A percentile compares a stretch with the other conserved stretches of the same genome.
phyloP scores from a whole-genome alignment of 2,113 vertebrate genomes.

The Phalacrocorax brasilianus region DNA sequence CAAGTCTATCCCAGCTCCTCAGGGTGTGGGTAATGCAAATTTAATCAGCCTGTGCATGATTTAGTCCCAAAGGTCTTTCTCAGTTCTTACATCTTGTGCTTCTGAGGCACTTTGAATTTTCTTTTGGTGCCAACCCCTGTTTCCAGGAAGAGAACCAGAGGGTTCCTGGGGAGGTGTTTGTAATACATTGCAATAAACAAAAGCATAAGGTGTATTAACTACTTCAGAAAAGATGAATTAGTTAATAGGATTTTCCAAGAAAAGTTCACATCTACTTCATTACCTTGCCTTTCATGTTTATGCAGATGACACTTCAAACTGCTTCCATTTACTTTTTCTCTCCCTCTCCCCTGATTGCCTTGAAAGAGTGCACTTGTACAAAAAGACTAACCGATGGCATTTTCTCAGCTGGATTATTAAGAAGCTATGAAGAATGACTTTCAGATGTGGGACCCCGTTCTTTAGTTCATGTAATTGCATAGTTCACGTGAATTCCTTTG shows the following conservation, averaged over 20 bases:
- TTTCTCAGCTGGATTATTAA: not conserved
- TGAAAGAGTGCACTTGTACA: not conserved
- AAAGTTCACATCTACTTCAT: constrained; percentile 7
- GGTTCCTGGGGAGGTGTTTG: not conserved
- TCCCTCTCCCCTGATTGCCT: not conserved
- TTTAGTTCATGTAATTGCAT: not conserved
- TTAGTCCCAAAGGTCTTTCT: constrained; percentile 28
- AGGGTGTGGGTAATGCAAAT: not conserved
- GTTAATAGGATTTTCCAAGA: not conserved
- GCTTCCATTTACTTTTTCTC: not conserved
- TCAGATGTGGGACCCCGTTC: not conserved
- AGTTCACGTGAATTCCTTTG: not conserved
- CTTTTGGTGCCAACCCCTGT: constrained; percentile 9
- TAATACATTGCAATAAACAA: constrained; percentile 44
- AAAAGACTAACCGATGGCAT: constrained; percentile 3
- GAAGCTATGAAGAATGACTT: not conserved
- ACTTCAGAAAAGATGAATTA: constrained; percentile 58
- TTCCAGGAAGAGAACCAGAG: constrained; percentile 21
- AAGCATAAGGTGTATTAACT: constrained; percentile 57
- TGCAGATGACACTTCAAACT: not conserved
- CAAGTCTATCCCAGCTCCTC: not conserved
- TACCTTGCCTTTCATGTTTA: constrained; percentile 35
- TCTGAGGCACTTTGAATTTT: constrained; percentile 27
- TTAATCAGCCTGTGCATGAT: not conserved
- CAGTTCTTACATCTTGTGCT: constrained; percentile 7